Base-by-base conservation (phyloP, 2,797 vertebrate species). In the Chloroceryle inda region DNA sequence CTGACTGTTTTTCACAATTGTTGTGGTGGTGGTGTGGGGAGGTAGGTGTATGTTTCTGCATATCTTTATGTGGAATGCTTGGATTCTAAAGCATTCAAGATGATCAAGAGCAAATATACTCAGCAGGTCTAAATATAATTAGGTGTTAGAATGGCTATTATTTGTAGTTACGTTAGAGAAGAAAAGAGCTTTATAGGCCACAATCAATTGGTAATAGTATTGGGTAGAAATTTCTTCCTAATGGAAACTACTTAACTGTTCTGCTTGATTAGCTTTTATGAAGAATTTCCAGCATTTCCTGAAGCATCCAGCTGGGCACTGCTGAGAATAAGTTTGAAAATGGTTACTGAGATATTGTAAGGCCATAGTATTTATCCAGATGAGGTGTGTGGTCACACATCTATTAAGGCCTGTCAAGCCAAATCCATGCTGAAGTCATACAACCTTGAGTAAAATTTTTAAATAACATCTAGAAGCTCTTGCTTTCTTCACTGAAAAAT, bases 1-100 rank as follows among this genome's bases (percentile, higher is more conserved):
- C 11, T 40, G 27, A 13, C 73, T 0, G 0, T 4, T 56, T 92
- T 86, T 73, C 16, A 76, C 16, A 19, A 49, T 0, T 47, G 3
- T 35, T 66, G 72, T 69, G 6, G 33, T 42, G 15, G 61, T 78
- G 6, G 24, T 69, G 24, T 72, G 68, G 47, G 23, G 37, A 44
- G 33, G 33, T 61, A 69, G 13, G 18, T 71, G 7, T 73, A 19
- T 38, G 5, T 53, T 56, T 74, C 23, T 38, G 7, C 4, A 7
- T 45, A 16, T 2, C 4, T 69, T 69, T 64, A 9, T 26, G 20
- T 64, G n/a, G 21, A 76, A 64, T 74, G 49, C 37, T 78, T 92
- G 50, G 35, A n/a, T 83, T 93, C 33, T 92, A 38, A 91, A 87
- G 49, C 31, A 35, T 35, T 35, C 35, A 35, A 35, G 7, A 20